Evolutionary conservation across 2,797 vertebrate species (phyloP).

Genomic region (Brotogeris chrysoptera): DNA sequence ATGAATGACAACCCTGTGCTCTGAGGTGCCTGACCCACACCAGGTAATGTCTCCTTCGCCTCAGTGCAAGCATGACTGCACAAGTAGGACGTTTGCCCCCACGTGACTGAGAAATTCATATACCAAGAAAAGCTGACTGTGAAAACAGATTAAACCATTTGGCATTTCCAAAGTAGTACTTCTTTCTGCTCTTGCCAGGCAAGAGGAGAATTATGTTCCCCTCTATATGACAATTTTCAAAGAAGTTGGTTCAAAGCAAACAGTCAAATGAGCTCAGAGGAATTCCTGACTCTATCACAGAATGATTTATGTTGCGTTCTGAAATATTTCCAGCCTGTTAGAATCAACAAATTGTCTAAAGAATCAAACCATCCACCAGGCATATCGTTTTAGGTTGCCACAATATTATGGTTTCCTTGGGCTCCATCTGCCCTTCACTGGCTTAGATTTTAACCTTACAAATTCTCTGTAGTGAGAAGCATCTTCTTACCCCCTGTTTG

Average conservation of each 20-base stretch:
- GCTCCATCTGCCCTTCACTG: neutral
- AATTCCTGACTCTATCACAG: neutral
- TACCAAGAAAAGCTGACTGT: neutral
- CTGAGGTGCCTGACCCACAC: neutral
- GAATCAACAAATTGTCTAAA: neutral
- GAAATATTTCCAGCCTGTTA: neutral
- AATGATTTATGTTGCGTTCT: neutral
- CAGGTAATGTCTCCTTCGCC: neutral
- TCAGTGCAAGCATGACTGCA: neutral
- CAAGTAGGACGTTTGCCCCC: neutral
- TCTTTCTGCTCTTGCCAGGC: neutral
- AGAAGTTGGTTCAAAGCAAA: constrained; percentile 1
- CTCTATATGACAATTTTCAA: neutral
- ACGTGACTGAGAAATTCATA: neutral
- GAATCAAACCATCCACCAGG: neutral
- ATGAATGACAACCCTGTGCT: neutral
- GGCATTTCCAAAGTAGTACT: neutral
- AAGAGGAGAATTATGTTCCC: neutral
- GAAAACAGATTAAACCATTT: neutral
- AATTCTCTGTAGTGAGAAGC: neutral
- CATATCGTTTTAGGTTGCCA: neutral
- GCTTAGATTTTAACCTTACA: neutral
- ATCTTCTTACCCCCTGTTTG: neutral
- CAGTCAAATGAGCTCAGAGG: neutral
- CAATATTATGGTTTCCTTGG: neutral